Evolutionary conservation across 2,113 vertebrate genomes (phyloP).

Genomic region (human): DNA sequence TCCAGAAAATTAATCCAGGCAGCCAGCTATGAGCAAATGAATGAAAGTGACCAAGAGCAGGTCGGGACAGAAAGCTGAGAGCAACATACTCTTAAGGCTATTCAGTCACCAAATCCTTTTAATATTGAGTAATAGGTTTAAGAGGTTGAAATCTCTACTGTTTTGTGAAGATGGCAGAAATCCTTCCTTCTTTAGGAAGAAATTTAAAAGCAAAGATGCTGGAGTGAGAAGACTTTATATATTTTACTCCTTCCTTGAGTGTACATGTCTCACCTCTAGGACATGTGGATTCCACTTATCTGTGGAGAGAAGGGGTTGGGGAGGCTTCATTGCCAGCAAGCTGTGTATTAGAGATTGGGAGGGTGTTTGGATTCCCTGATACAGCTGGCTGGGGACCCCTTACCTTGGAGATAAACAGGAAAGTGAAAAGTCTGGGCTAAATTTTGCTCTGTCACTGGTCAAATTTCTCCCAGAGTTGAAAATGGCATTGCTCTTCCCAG

Average conservation of each 20-base stretch:
- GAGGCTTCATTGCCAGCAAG: background rate
- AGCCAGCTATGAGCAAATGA: slow-evolving; percentile 81
- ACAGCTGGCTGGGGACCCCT: slow-evolving; percentile 36
- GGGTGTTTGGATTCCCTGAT: slow-evolving; percentile 28
- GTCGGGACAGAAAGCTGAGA: slow-evolving; percentile 65
- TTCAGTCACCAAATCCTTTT: slow-evolving; percentile 66
- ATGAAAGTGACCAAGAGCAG: slow-evolving; percentile 83
- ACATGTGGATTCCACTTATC: slow-evolving; percentile 48
- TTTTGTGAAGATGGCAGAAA: slow-evolving; percentile 56
- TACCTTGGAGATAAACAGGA: slow-evolving; percentile 56
- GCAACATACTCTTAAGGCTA: slow-evolving; percentile 65
- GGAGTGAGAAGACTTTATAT: slow-evolving; percentile 14
- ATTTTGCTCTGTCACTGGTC: slow-evolving; percentile 56
- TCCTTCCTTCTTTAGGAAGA: background rate
- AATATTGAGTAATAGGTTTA: slow-evolving; percentile 66
- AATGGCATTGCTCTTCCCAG: slow-evolving; percentile 57
- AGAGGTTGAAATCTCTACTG: slow-evolving; percentile 55
- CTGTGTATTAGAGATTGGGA: slow-evolving; percentile 63
- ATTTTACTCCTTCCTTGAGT: slow-evolving; percentile 64
- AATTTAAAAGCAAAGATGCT: background rate
- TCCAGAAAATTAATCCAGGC: slow-evolving; percentile 83
- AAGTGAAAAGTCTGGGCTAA: slow-evolving; percentile 49
- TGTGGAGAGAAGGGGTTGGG: background rate
- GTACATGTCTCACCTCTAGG: slow-evolving; percentile 12
- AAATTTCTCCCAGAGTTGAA: slow-evolving; percentile 65